A percentile compares a stretch with the other conserved stretches of the same genome.
phyloP scores from a whole-genome alignment of 2,888 invertebrate species.

The Dynastes tityus region DNA sequence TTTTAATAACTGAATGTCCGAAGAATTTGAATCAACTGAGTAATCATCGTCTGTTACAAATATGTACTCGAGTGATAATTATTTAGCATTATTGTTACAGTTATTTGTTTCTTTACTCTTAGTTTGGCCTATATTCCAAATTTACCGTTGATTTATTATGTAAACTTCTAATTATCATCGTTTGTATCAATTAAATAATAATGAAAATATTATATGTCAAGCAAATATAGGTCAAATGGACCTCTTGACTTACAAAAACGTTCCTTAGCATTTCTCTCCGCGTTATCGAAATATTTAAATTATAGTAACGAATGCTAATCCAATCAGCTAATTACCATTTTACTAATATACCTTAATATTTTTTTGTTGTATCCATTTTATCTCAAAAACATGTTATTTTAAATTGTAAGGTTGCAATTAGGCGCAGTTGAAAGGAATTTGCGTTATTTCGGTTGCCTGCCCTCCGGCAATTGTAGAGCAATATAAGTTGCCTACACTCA shows the following conservation, averaged over 20 bases:
- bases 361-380: too few species aligned
- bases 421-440: too few species aligned
- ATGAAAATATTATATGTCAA: slow-evolving; percentile 32
- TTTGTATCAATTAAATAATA: slow-evolving; percentile 34
- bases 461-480: too few species aligned
- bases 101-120: slow-evolving; percentile 60
- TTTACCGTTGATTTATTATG: slow-evolving; percentile 56
- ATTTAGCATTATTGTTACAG: slow-evolving; percentile 63
- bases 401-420: too few species aligned
- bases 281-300: too few species aligned
- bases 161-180: slow-evolving; percentile 50
- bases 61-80: slow-evolving; percentile 64
- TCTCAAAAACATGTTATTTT: too few species aligned
- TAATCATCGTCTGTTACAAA: slow-evolving; percentile 61
- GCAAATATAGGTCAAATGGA: slow-evolving; percentile 33
- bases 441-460: too few species aligned
- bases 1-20: slow-evolving; percentile 24
- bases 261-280: neutral
- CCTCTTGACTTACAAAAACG: neutral
- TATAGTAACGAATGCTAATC: too few species aligned
- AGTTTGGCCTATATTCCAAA: slow-evolving; percentile 49
- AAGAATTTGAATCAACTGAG: slow-evolving; percentile 35
- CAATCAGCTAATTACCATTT: too few species aligned
- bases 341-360: too few species aligned
- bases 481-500: too few species aligned